These are phyloP conservation scores for Drosophila borealis DNA, from an alignment of 2,888 invertebrate genomes.

Conservation along the genomic window DNA sequence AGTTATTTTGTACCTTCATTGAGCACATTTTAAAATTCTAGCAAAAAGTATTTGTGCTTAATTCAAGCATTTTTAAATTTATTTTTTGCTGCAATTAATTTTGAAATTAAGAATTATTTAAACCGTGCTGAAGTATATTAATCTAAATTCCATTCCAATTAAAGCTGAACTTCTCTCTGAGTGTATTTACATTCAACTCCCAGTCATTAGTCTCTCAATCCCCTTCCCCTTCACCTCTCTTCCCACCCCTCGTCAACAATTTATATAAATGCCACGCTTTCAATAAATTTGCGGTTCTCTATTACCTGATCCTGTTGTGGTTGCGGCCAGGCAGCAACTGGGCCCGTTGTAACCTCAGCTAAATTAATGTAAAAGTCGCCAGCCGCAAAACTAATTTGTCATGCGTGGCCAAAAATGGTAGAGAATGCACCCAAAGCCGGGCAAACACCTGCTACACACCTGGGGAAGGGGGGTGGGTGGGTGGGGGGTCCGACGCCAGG, in stretches of 20 bases:
- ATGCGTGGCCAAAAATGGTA: constrained; percentile 66
- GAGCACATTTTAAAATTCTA: too few species aligned
- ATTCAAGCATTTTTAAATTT: too few species aligned
- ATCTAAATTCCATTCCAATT: neutral
- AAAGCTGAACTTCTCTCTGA: neutral
- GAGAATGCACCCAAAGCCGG: constrained; percentile 17
- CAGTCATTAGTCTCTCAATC: constrained; percentile 23
- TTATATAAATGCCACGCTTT: constrained; percentile 62
- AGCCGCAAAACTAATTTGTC: constrained; percentile 78
- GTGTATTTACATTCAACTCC: constrained; percentile 1
- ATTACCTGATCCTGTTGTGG: constrained; percentile 69
- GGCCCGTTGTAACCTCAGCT: constrained; percentile 50
- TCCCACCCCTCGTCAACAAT: constrained; percentile 31
- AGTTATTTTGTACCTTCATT: too few species aligned
- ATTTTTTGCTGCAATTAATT: too few species aligned
- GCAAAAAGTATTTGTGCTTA: too few species aligned
- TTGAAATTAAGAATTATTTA: too few species aligned
- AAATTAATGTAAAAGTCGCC: constrained; percentile 73
- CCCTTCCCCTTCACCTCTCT: neutral
- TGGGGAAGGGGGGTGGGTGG: neutral
- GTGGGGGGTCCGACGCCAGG: neutral
- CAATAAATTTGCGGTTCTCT: constrained; percentile 79
- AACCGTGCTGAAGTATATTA: too few species aligned
- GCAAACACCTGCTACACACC: constrained; percentile 9
- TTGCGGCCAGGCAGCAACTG: constrained; percentile 22